Evolutionary conservation across 2,888 invertebrate species (phyloP), one percentile per base, ranked within the genome.

Genomic region (Scelioninae gen. 2): DNA sequence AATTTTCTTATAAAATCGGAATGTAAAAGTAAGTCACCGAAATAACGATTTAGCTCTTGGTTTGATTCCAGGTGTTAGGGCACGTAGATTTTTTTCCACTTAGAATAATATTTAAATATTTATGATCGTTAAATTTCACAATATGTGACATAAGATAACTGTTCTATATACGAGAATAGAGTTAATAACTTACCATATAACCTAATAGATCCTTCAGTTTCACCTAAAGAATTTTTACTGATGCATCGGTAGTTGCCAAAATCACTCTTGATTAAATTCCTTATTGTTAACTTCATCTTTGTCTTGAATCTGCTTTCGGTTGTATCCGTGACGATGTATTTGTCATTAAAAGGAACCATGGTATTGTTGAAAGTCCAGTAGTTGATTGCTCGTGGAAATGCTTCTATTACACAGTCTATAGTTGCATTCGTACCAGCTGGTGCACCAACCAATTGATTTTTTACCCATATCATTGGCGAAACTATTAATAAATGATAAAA

Each of bases 401-500:
- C 96, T 86, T 96, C 96, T 15, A 96, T 94, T 86, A 95, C 94
- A 86, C 96, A 96, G 88, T 96, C 96, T 82, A 96, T 92, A 46
- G 94, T 94, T 76, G 96, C 96, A 88, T 96, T 95, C 50, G 95
- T 95, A 74, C 95, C 94, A 68, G 93, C 91, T 69, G 96, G 96
- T 25, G 96, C 96, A 1, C 96, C 96, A 74, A 96, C 95, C 87
- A 96, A 89, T 88, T 96, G 96, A 89, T 96, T 96, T 61, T 96
- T 95, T 77, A 96, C 95, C 93, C 94, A 96, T 84, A 96, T 95
- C 94, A 96, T 95, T 53, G 96, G 96, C 0, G 94, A 93, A 88
- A 96, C 96, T 96, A 88, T 18, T 88, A 25, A 25, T 25, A 25
- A 25, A 25, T 25, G 3, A 25, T 6, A 25, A 25, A 25, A 25